Evolutionary conservation across 2,113 vertebrate species (phyloP), one percentile per base, ranked within the genome.

Genomic region (Columbina picui): DNA sequence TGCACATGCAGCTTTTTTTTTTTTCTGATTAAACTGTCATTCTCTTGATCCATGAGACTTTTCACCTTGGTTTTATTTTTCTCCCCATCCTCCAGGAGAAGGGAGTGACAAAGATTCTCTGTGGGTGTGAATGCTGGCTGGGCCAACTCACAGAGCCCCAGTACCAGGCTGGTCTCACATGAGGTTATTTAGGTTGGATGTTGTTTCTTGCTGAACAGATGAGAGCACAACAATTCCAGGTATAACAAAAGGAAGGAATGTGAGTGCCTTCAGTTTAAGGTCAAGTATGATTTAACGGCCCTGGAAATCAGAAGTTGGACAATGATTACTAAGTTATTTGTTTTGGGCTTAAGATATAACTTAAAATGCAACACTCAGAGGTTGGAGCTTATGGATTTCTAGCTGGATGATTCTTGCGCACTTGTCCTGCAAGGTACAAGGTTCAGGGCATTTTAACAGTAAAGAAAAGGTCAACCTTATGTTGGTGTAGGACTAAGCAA

Each of bases 291-390:
- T 69, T 70, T 57, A 65, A 69, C 15, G 20, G 49, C 8, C 5
- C 14, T 29, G 32, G n/a, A 87, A 81, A 61, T 61, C 56, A 61
- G 12, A 26, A 81, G 11, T 25, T 81, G 19, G 14, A n/a, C 41
- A 26, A 52, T 11, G 14, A 26, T 30, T 77, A 73, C 1, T 0
- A 18, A 10, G 1, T 38, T 77, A 15, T 68, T 65, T 57, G 3
- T 1, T 63, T 34, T 4, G 4, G 10, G 7, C 25, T 38, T 60
- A 52, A 64, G n/a, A 32, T 26, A 10, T 3, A 60, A 17, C 34
- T 69, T 70, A 55, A 70, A 60, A 56, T 21, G 3, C 15, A 76
- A 32, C 1, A 3, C 12, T 82, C 22, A 38, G 20, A 70, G 9
- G 0, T 64, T 50, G 5, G 11, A 57, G 5, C 5, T 32, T 36